Base-by-base conservation (phyloP, 2,888 invertebrate species). In the Agrochola macilenta region DNA sequence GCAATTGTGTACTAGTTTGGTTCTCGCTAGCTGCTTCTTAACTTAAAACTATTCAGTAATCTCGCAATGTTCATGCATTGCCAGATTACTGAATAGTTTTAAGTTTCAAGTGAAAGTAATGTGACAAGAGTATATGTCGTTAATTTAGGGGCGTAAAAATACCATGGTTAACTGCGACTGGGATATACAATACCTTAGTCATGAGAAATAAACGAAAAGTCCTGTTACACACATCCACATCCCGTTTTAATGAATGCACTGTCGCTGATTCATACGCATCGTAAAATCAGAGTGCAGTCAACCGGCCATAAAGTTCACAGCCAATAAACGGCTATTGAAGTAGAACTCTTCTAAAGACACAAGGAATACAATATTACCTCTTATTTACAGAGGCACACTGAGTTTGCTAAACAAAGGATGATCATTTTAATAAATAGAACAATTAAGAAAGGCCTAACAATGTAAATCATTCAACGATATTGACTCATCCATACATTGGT, bases 261-360 rank as follows among this genome's bases (percentile, higher is more conserved):
- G 93, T 91, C 90, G 92, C 92, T 93, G 94, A 95, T 93, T 95
- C 94, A 94, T 92, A 91, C 90, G 87, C 90, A 90, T 93, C 92
- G 91, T 93, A 92, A 94, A 95, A 93, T 93, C 91, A 92, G 91
- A 93, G 90, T 90, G 91, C 92, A 92, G 90, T 93, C 91, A 90
- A 88, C 91, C 89, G 90, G 89, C 84, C 90, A 93, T 92, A 91
- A 89, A 90, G 90, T 91, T 92, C 90, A 87, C 87, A 90, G 89
- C 74, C 88, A 89, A 90, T 91, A 82, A 83, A 84, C 80, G 72
- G 74, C 82, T 86, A 89, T 88, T 87, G 69, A 86, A 81, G 78
- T 84, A 71, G 74, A 88, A 83, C 78, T 74, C 83, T 84, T 78
- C 81, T 23, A 52, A 68, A 66, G 61, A 70, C 71, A 78, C 60